Base-by-base conservation (phyloP, 2,797 vertebrate genomes). In the Cyclopterus lumpus region DNA sequence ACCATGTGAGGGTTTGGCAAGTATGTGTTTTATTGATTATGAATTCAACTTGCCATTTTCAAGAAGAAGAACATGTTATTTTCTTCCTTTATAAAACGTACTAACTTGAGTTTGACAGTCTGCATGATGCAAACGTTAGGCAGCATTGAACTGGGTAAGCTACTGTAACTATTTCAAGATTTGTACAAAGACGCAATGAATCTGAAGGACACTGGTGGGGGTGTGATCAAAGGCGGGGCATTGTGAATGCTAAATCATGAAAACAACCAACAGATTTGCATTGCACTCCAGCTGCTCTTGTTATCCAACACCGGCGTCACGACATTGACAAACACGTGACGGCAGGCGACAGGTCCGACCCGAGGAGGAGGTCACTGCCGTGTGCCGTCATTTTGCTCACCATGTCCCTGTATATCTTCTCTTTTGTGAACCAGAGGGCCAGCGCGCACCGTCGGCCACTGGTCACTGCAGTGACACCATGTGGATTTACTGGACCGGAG, bases 401-500 rank as follows among this genome's bases (percentile, higher is more conserved):
- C 97, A 97, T 97, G 88, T 99, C 98, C 16, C 94, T 95, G 22
- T 98, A 97, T 63, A 95, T 93, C 53, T 85, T 93, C 24, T 98
- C 96, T 72, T 96, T 96, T 0, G 97, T 98, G 86, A 99, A 99
- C 97, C 97, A 99, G 69, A 99, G 95, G 0, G 96, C 97, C 28
- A 99, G 55, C 4, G 97, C 95, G 0, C 97, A 99, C 75, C 97
- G 94, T 48, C 95, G 94, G 1, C 97, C 98, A 0, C 66, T 89
- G 0, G 96, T 97, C 89, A 99, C 96, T 0, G 97, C 97, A 26
- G 95, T 95, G 11, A 99, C 97, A 0, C 97, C 97, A 0, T 99
- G 97, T 3, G 97, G 97, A 80, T 99, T 99, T 60, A 98, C 96
- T 6, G 95, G 96, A 40, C 97, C 97, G 0, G 97, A 97, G 67